Base-by-base conservation (phyloP, 2,888 invertebrate species). In the Leucophora obtusa region DNA sequence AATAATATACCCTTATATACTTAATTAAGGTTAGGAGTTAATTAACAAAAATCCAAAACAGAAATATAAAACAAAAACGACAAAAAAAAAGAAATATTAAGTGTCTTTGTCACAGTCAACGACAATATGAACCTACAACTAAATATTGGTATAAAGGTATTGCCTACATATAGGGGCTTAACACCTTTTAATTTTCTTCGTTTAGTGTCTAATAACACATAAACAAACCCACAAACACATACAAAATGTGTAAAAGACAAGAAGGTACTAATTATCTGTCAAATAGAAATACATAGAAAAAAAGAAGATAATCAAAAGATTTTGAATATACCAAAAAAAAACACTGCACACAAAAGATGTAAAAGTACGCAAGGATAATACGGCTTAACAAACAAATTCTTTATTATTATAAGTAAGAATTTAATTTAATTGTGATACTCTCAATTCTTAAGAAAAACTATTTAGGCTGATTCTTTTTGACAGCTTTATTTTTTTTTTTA, bases 1-100 rank as follows among this genome's bases (percentile, higher is more conserved):
- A 38, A 38, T 38, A 11, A 38, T 38, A 38, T 47, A 43, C 70
- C 54, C 69, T 24, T 28, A 66, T 77, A 33, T 4, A 60, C 51
- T 65, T 73, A 76, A 76, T 81, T 76, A 73, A 76, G 72, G 80
- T 76, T 80, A 80, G 73, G 72, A 76, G 54, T 73, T 73, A 73
- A 73, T 81, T 77, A 73, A 53, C 18, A 60, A 70, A 60, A 43
- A 66, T 14, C 58, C 14, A 3, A 28, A 24, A 2, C 7, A 2
- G 24, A 56, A 15, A n/a, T 6, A 28, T n/a, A n/a, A n/a, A 47
- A 10, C 21, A 51, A 68, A 38, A 21, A 9, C n/a, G 56, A 58
- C 7, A 15, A 54, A 35, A 35, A 7, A 21, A 21, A 21, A 21
- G 2, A 4, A 35, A 35, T 10, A 47, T 65, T 38, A 33, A 28